Conservation (phyloP, 2,797 vertebrate species). For the Pseudomugil gertrudae region DNA sequence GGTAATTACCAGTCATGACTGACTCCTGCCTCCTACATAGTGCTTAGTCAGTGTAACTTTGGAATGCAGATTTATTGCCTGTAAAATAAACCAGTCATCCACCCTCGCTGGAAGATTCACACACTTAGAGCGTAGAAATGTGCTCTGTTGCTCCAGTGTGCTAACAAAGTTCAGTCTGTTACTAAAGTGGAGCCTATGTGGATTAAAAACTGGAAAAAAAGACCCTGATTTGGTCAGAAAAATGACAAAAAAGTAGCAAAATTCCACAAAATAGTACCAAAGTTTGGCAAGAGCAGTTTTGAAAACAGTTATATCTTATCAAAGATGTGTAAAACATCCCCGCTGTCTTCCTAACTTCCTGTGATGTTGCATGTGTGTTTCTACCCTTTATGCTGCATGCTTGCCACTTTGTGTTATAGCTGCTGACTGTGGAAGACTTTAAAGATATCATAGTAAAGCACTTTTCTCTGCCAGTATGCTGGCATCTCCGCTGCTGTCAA, state of each 20-base stretch:
- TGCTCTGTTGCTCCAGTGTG: slow-evolving; percentile 51
- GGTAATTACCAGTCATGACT: slow-evolving; percentile 64
- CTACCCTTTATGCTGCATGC: slow-evolving; percentile 41
- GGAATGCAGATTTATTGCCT: slow-evolving; percentile 33
- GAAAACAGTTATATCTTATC: slow-evolving; percentile 14
- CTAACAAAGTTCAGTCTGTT: slow-evolving; percentile 35
- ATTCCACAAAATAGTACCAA: not conserved
- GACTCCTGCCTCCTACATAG: slow-evolving; percentile 57
- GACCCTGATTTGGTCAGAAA: not conserved
- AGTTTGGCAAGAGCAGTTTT: not conserved
- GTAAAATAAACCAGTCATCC: slow-evolving; percentile 27
- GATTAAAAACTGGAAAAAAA: too few species aligned
- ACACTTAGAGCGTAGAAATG: slow-evolving; percentile 41
- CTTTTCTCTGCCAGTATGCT: slow-evolving; percentile 29
- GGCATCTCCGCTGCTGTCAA: slow-evolving; percentile 21
- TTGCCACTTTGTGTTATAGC: slow-evolving; percentile 60
- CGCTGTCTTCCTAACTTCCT: slow-evolving; percentile 27
- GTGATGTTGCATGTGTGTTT: slow-evolving; percentile 38
- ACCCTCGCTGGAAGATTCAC: slow-evolving; percentile 12
- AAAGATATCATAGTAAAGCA: slow-evolving; percentile 45
- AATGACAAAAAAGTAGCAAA: not conserved
- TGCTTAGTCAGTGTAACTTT: slow-evolving; percentile 45
- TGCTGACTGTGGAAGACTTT: slow-evolving; percentile 61
- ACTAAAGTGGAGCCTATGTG: too few species aligned
- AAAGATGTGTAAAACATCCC: slow-evolving; percentile 20